Evolutionary conservation across 23 tunicate genomes (phyloP).

Genomic region (Trididemnum miniatum): DNA sequence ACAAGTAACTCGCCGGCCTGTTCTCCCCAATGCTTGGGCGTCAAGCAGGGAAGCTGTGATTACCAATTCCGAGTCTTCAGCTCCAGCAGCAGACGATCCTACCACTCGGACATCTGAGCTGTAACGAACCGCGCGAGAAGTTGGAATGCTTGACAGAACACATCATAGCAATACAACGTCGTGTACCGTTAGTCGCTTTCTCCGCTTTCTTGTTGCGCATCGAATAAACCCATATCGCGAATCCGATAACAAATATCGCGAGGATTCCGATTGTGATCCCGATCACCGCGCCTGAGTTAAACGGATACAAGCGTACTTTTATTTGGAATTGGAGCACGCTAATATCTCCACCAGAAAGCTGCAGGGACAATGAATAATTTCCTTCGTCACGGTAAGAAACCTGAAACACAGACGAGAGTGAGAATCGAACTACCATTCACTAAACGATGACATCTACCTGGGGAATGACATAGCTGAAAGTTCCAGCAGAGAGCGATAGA

Average conservation of each 20-base stretch:
- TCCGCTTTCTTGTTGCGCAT: neutral
- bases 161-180: too few species aligned
- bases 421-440: too few species aligned
- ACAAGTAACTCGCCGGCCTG: too few species aligned
- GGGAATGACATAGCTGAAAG: neutral
- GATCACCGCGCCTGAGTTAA: neutral
- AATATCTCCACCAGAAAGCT: neutral
- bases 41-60: too few species aligned
- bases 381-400: neutral
- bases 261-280: neutral
- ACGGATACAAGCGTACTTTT: neutral
- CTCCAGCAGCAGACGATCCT: too few species aligned
- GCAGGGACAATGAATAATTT: neutral
- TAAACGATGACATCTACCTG: neutral
- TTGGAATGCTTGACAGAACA: too few species aligned
- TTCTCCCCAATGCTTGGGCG: too few species aligned
- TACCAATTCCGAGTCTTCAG: too few species aligned
- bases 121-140: too few species aligned
- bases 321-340: neutral
- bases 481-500: neutral
- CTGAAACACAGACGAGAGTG: neutral
- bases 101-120: too few species aligned
- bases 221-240: neutral
- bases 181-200: too few species aligned
- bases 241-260: neutral